Conservation (phyloP, 2,113 vertebrate species). For the Periophthalmodon schlosseri region DNA sequence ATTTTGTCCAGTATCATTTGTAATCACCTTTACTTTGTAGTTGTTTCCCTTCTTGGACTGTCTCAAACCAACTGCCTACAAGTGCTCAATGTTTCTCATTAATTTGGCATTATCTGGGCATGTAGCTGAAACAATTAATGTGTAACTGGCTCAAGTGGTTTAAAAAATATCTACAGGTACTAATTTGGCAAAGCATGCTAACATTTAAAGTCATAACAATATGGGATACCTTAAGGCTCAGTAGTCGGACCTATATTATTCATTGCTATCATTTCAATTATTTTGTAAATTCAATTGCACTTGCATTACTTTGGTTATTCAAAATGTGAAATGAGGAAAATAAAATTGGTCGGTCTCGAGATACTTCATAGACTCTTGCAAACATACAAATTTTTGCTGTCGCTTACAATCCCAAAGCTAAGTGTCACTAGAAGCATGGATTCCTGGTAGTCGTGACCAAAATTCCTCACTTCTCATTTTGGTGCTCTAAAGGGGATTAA, state of each 20-base stretch:
- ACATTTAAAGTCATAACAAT: background rate
- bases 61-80: too few relatives aligned
- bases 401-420: background rate
- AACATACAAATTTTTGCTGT: too few relatives aligned
- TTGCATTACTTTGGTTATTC: background rate
- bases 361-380: background rate
- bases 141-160: background rate
- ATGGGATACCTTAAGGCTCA: background rate
- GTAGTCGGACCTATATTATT: background rate
- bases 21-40: too few relatives aligned
- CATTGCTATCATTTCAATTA: background rate
- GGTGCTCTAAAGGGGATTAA: background rate
- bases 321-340: too few relatives aligned
- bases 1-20: too few relatives aligned
- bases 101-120: background rate
- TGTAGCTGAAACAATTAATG: background rate
- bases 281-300: background rate
- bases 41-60: too few relatives aligned
- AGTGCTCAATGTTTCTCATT: too few relatives aligned
- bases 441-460: background rate
- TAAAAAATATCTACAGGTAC: background rate
- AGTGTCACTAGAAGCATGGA: background rate
- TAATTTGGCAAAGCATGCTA: background rate
- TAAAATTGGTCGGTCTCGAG: too few relatives aligned
- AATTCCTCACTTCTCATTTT: background rate